Conservation (phyloP, 2,888 invertebrate genomes). For the Cartodere bifasciata region DNA sequence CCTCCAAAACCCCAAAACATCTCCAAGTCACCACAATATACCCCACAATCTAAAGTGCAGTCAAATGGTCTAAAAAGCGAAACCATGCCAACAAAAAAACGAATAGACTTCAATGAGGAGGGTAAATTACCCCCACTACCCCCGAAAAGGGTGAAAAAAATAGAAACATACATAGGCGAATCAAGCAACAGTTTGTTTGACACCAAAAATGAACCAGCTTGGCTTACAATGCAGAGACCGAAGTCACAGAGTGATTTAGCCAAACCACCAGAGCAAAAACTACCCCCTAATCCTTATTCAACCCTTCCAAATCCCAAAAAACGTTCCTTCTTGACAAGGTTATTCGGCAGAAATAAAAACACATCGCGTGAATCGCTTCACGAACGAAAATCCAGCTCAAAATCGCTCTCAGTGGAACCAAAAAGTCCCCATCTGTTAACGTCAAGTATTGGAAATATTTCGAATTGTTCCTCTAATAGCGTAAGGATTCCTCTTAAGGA, state of each 20-base stretch:
- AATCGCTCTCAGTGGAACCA: constrained; percentile 14
- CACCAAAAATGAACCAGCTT: constrained; percentile 12
- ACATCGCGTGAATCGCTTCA: constrained; percentile 27
- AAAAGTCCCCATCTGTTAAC: constrained; percentile 9
- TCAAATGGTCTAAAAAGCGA: constrained; percentile 36
- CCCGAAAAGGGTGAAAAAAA: constrained; percentile 60
- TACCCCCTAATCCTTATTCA: constrained; percentile 39
- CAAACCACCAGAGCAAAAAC: constrained; percentile 38
- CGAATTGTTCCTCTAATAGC: constrained; percentile 29
- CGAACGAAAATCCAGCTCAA: constrained; percentile 15
- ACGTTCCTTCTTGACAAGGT: constrained; percentile 48
- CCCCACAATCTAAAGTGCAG: constrained; percentile 36
- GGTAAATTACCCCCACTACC: constrained; percentile 66
- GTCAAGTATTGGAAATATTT: constrained; percentile 33
- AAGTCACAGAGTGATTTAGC: constrained; percentile 29
- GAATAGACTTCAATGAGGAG: no score
- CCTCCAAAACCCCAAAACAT: constrained; percentile 7
- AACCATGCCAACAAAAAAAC: no score
- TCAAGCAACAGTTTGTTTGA: constrained; percentile 15
- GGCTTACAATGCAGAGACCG: constrained; percentile 14
- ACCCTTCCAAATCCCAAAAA: constrained; percentile 45
- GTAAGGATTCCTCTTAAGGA: constrained; percentile 57
- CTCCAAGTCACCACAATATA: constrained; percentile 22
- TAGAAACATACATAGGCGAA: constrained; percentile 31
- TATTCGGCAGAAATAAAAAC: constrained; percentile 47